phyloP scores from a whole-genome alignment of 2,888 invertebrate species.

The Eupithecia abbreviata region DNA sequence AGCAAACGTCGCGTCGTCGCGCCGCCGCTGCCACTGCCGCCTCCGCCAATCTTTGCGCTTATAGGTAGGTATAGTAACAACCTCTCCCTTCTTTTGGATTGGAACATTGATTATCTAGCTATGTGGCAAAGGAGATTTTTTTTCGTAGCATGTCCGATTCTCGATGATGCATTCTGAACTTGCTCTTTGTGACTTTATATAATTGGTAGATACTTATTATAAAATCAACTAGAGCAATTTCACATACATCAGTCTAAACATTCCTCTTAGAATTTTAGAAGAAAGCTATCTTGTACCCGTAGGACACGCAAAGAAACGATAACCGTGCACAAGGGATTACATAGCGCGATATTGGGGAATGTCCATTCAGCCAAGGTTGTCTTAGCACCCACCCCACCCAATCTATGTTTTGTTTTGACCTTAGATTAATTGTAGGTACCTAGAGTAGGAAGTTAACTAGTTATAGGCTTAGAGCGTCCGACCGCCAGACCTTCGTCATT shows the following conservation, averaged over 20 bases:
- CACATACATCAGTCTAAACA: background rate
- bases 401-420: background rate
- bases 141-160: background rate
- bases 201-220: background rate
- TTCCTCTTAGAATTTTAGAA: background rate
- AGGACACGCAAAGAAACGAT: background rate
- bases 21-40: slow-evolving; percentile 76
- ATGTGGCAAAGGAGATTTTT: background rate
- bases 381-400: background rate
- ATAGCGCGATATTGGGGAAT: background rate
- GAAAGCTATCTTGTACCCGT: background rate
- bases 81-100: slow-evolving; percentile 2
- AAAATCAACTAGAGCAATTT: too few relatives aligned
- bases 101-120: background rate
- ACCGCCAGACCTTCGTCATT: too few relatives aligned
- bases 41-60: slow-evolving; percentile 74
- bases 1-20: slow-evolving; percentile 66
- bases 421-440: background rate
- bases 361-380: background rate
- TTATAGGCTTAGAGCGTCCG: too few relatives aligned
- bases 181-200: background rate
- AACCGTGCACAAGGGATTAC: background rate
- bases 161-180: background rate
- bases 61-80: slow-evolving; percentile 66
- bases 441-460: too few relatives aligned